Evolutionary conservation across 2,113 vertebrate genomes (phyloP).

Genomic region (Rhinopomastus cyanomelas): DNA sequence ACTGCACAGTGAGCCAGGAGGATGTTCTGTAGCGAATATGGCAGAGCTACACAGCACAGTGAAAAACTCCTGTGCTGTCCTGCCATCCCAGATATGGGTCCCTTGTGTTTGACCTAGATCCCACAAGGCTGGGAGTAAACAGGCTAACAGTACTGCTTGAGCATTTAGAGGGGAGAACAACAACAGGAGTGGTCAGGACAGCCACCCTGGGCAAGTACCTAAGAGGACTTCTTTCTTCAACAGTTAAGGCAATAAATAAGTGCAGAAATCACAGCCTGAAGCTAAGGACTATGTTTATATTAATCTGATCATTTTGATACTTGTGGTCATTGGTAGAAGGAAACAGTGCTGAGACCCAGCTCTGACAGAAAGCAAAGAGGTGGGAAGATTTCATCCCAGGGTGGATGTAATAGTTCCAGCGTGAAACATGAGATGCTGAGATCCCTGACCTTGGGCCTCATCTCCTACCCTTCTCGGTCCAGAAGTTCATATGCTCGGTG

Average conservation of each 20-base stretch:
- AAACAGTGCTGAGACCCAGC: background rate
- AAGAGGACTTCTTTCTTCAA: background rate
- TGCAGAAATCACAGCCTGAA: background rate
- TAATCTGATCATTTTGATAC: background rate
- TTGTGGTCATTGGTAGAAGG: background rate
- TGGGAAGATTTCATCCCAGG: background rate
- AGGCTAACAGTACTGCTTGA: background rate
- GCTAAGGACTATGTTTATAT: background rate
- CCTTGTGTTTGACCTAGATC: background rate
- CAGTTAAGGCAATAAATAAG: fast-evolving
- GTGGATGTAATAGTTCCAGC: background rate
- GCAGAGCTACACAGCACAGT: background rate
- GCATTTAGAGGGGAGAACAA: background rate
- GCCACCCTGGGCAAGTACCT: background rate
- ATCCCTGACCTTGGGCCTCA: background rate
- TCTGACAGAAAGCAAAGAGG: background rate
- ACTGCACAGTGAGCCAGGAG: background rate
- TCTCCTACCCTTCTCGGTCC: background rate
- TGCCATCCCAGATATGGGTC: background rate
- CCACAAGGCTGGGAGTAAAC: background rate
- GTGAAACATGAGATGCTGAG: background rate
- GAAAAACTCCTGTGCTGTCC: background rate
- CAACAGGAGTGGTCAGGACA: background rate
- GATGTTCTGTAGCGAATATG: background rate
- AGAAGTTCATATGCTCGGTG: background rate